These are phyloP conservation scores for Magallana ariakensis DNA, from an alignment of 1,140 invertebrate species.

Conservation along the genomic window DNA sequence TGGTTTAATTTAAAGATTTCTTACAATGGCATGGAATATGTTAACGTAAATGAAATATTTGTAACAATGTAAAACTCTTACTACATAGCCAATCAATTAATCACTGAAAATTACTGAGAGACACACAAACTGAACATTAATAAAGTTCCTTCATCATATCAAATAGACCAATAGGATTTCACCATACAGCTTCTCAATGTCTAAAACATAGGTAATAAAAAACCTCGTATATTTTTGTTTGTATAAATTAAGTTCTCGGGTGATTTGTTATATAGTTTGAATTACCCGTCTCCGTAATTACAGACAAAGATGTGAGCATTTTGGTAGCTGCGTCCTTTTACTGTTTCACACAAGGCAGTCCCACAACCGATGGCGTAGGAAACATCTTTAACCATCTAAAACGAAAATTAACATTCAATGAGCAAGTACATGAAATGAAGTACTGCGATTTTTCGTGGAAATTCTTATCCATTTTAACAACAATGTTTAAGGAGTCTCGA, in stretches of 20 bases:
- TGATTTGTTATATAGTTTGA: too few species aligned
- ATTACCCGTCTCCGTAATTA: slow-evolving; percentile 20
- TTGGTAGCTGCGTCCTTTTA: slow-evolving; percentile 8
- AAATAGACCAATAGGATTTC: not conserved
- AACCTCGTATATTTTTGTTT: too few species aligned
- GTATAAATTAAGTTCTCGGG: too few species aligned
- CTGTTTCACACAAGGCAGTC: not conserved
- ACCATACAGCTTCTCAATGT: not conserved
- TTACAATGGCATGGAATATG: too few species aligned
- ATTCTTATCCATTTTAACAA: not conserved
- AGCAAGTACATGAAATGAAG: not conserved
- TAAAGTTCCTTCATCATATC: not conserved
- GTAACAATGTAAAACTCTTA: not conserved
- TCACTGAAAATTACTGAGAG: too few species aligned
- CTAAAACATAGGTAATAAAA: too few species aligned
- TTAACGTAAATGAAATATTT: not conserved
- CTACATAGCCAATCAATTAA: too few species aligned
- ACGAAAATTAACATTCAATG: not conserved
- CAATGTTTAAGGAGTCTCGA: too few species aligned
- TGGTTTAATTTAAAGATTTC: not conserved
- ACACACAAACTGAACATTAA: not conserved
- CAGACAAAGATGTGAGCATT: slow-evolving; percentile 16
- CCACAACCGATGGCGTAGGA: slow-evolving; percentile 5
- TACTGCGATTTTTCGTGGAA: not conserved
- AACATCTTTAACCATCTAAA: slow-evolving; percentile 24